phyloP scores from a whole-genome alignment of 1,140 invertebrate species.

The Xylocopa sonorina region DNA sequence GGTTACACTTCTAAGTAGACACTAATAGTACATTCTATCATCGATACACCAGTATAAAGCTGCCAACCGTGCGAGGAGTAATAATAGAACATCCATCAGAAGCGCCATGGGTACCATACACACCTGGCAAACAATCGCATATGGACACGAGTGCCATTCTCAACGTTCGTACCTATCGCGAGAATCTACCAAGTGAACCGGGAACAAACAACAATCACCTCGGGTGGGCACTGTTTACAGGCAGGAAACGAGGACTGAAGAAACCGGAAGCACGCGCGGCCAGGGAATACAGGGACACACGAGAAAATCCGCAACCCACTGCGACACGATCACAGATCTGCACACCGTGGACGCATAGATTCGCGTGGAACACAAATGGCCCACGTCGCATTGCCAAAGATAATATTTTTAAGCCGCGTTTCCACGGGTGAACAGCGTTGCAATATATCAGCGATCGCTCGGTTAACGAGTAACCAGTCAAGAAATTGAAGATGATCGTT shows the following conservation, averaged over 20 bases:
- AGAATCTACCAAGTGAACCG: too few species aligned
- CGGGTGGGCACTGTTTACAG: too few species aligned
- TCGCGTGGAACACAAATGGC: conserved; percentile 5
- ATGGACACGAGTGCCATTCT: too few species aligned
- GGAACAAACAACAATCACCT: too few species aligned
- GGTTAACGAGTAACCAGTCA: not conserved
- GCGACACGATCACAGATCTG: conserved; percentile 9
- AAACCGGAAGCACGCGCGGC: conserved; percentile 11
- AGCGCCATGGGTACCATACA: too few species aligned
- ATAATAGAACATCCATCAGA: too few species aligned
- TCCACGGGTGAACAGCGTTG: conserved; percentile 35
- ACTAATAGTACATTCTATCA: too few species aligned
- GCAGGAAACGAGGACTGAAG: not conserved
- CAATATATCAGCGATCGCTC: conserved; percentile 23
- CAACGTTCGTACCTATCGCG: too few species aligned
- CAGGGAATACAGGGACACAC: not conserved
- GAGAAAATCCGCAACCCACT: not conserved
- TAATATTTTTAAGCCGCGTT: conserved; percentile 71
- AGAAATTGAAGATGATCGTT: not conserved
- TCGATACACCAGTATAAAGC: too few species aligned
- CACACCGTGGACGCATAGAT: not conserved
- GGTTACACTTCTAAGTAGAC: too few species aligned
- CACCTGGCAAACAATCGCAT: too few species aligned
- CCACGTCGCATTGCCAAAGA: conserved; percentile 77
- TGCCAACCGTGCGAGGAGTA: too few species aligned